Evolutionary conservation across 2,888 invertebrate genomes (phyloP).

Genomic region (Spodoptera exigua): DNA sequence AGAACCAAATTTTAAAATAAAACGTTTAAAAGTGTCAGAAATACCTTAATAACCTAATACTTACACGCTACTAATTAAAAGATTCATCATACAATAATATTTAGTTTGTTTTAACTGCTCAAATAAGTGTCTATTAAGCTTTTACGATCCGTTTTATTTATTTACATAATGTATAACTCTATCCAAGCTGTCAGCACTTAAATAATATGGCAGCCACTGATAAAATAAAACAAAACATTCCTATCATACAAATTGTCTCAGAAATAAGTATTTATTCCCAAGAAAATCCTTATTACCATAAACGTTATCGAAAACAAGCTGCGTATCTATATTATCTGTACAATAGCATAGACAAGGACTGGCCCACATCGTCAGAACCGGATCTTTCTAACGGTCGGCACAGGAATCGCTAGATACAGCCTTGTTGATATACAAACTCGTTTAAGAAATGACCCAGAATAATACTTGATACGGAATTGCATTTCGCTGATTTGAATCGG

Average conservation of each 20-base stretch:
- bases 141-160: too few relatives aligned
- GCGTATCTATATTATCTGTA: slow-evolving; percentile 5
- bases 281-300: slow-evolving; percentile 16
- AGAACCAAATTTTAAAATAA: too few relatives aligned
- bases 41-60: too few relatives aligned
- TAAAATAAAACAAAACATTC: too few relatives aligned
- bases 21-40: too few relatives aligned
- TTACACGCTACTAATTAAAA: too few relatives aligned
- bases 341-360: slow-evolving; percentile 41
- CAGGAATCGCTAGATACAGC: slow-evolving; percentile 52
- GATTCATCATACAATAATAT: too few relatives aligned
- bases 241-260: not conserved
- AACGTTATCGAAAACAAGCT: slow-evolving; percentile 29
- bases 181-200: too few relatives aligned
- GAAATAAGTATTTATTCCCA: slow-evolving; percentile 7
- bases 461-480: slow-evolving; percentile 30
- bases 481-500: slow-evolving; percentile 9
- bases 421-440: slow-evolving; percentile 53
- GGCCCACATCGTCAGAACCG: slow-evolving; percentile 49
- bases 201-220: too few relatives aligned
- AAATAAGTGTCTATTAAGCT: too few relatives aligned
- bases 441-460: slow-evolving; percentile 54
- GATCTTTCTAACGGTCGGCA: slow-evolving; percentile 52
- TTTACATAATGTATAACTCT: too few relatives aligned
- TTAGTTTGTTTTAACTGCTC: too few relatives aligned